Conservation (phyloP, 2,113 vertebrate genomes). For the Otus sunia region DNA sequence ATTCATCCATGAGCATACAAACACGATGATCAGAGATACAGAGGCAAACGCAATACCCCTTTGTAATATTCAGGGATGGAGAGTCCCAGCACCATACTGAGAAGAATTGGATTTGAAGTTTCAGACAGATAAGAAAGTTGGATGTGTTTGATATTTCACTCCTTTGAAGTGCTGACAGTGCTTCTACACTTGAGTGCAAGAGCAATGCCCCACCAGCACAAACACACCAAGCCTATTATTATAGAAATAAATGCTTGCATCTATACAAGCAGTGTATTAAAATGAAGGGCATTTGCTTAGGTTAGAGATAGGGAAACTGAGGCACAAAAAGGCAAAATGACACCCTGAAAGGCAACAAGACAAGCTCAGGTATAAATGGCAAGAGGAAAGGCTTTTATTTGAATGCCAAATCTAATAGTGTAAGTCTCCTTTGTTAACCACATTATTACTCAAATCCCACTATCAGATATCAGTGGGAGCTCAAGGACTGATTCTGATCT, state of each 20-base stretch:
- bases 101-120: neutral
- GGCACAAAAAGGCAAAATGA: neutral
- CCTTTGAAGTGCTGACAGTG: neutral
- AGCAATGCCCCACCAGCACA: rapidly evolving
- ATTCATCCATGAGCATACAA: neutral
- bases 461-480: neutral
- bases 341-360: neutral
- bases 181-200: neutral
- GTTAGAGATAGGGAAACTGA: neutral
- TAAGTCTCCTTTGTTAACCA: neutral
- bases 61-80: neutral
- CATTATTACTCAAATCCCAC: rapidly evolving
- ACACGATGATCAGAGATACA: neutral
- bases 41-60: neutral
- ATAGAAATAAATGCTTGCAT: neutral
- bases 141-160: neutral
- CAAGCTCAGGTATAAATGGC: neutral
- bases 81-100: neutral
- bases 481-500: neutral
- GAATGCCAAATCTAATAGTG: neutral
- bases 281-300: neutral
- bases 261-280: neutral
- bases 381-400: neutral
- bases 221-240: rapidly evolving
- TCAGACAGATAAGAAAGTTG: neutral